Percentiles rank a stretch among this genome's conserved stretches.
phyloP scores from a whole-genome alignment of 2,888 invertebrate species.

The Leptinotarsa haldemani region DNA sequence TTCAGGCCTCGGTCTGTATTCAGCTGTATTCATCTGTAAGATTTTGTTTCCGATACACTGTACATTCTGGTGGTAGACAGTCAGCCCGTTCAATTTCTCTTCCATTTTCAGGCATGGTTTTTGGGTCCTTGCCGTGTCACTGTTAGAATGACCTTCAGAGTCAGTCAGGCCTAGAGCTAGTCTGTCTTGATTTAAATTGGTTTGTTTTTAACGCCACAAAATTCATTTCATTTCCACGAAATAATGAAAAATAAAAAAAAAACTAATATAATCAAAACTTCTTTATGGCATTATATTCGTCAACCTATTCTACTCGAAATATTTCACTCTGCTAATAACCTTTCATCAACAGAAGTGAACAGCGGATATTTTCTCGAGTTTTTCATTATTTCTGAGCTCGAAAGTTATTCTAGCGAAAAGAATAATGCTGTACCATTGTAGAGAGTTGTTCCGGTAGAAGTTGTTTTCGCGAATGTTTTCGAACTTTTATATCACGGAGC shows the following conservation, averaged over 20 bases:
- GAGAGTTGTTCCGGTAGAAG: conserved; percentile 21
- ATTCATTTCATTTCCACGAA: not conserved
- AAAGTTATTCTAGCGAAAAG: conserved; percentile 12
- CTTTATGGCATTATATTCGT: not conserved
- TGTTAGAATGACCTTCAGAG: too few relatives aligned
- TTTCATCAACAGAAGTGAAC: conserved; percentile 8
- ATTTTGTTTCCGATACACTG: too few relatives aligned
- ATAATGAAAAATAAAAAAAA: not conserved
- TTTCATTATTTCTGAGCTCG: conserved; percentile 11
- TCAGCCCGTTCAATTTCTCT: too few relatives aligned
- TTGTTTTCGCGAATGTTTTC: conserved; percentile 17
- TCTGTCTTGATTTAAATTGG: too few relatives aligned
- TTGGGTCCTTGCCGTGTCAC: too few relatives aligned
- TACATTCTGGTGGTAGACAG: too few relatives aligned
- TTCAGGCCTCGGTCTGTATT: too few relatives aligned
- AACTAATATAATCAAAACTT: conserved; percentile 4
- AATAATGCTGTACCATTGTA: conserved; percentile 13
- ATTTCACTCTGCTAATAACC: conserved; percentile 12
- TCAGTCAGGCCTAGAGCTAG: too few relatives aligned
- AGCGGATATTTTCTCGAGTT: conserved; percentile 7
- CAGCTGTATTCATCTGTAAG: too few relatives aligned
- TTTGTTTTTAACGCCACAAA: not conserved
- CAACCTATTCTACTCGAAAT: not conserved
- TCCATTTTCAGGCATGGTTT: too few relatives aligned
- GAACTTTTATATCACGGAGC: conserved; percentile 1